phyloP scores from a whole-genome alignment of 2,888 invertebrate species.

The Onthophagus sagittarius region DNA sequence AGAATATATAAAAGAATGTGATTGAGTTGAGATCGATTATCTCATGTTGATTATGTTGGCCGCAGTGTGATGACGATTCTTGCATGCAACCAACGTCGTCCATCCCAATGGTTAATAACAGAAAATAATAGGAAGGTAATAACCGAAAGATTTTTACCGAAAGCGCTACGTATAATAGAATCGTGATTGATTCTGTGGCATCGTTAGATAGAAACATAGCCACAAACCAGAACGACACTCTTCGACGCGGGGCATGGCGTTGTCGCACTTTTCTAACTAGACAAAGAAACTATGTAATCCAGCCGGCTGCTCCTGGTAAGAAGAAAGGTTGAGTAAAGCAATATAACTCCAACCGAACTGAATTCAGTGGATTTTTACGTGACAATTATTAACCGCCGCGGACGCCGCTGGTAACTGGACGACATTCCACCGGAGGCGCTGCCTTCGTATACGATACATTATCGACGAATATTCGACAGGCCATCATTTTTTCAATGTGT shows the following conservation, averaged over 20 bases:
- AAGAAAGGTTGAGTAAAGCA: neutral
- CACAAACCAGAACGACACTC: neutral
- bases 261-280: neutral
- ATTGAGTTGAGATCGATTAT: neutral
- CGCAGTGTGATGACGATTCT: no score
- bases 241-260: neutral
- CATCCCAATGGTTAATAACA: no score
- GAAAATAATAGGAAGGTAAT: neutral
- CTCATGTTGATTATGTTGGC: neutral
- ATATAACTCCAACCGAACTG: neutral
- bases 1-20: neutral
- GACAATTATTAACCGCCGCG: neutral
- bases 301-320: neutral
- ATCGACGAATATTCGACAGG: neutral
- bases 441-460: neutral
- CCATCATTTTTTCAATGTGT: neutral
- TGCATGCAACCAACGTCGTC: no score
- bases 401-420: neutral
- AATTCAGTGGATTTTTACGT: neutral
- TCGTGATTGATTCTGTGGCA: neutral
- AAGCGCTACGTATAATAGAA: neutral
- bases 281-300: neutral
- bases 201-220: neutral
- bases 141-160: neutral
- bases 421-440: neutral